A percentile compares a stretch with the other conserved stretches of the same genome.
Evolutionary conservation across 2,888 invertebrate genomes (phyloP).

Genomic region (Dromius quadrimaculatus): DNA sequence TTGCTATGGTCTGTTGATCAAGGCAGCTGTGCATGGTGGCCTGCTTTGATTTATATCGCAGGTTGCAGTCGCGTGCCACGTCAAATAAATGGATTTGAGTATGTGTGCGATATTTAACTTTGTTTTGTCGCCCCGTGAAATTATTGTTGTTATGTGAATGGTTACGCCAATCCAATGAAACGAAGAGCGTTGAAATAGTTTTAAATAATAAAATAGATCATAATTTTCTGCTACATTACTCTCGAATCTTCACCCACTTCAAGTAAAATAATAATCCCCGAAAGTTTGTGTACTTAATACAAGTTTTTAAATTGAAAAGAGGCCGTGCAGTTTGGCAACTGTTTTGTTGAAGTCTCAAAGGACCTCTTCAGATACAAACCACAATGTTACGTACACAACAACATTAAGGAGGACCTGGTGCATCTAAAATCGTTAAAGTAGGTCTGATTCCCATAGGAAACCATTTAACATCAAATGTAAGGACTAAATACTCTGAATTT

Average conservation of each 20-base stretch:
- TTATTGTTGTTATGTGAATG: slow-evolving; percentile 43
- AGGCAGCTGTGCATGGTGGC: slow-evolving; percentile 63
- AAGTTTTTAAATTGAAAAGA: background rate
- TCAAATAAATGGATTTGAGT: slow-evolving; percentile 39
- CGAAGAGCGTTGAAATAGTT: too few species aligned
- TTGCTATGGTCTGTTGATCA: slow-evolving; percentile 67
- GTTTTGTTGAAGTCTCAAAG: background rate
- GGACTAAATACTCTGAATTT: too few species aligned
- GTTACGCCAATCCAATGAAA: slow-evolving; percentile 44
- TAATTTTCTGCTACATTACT: too few species aligned
- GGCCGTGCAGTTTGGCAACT: background rate
- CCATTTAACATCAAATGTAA: too few species aligned
- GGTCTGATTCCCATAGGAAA: too few species aligned
- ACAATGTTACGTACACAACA: background rate
- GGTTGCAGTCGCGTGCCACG: slow-evolving; percentile 58
- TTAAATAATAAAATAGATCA: too few species aligned
- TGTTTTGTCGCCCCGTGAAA: slow-evolving; percentile 49
- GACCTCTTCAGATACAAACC: background rate
- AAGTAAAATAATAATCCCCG: too few species aligned
- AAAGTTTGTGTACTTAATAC: background rate
- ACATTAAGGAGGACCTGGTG: background rate
- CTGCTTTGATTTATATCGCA: slow-evolving; percentile 64
- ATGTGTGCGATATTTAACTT: slow-evolving; percentile 45
- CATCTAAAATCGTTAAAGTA: too few species aligned
- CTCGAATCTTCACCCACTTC: too few species aligned